Percentiles rank a stretch among this genome's conserved stretches.
Evolutionary conservation across 2,888 invertebrate genomes (phyloP).

Genomic region (Pseudeuparius sepicola): DNA sequence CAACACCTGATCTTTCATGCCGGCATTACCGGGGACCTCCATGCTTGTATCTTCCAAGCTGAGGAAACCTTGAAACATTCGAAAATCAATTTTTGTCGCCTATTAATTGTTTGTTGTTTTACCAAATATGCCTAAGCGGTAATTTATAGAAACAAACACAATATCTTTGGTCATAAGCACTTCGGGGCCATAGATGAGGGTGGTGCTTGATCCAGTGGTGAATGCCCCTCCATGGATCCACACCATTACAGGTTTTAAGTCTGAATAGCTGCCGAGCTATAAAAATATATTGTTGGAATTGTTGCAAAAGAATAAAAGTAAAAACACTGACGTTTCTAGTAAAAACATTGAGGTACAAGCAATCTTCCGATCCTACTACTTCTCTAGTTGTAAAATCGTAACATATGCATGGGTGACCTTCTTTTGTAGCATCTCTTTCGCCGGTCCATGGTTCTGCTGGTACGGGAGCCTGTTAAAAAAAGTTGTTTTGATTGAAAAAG

Average conservation of each 20-base stretch:
- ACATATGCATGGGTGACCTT: conserved; percentile 19
- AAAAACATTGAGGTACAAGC: conserved; percentile 21
- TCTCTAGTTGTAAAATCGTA: conserved; percentile 14
- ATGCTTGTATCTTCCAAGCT: conserved; percentile 38
- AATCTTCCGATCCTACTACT: conserved; percentile 20
- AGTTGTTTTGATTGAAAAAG: conserved; percentile 1
- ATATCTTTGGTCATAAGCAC: conserved; percentile 35
- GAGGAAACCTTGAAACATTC: conserved; percentile 40
- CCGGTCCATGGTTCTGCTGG: conserved; percentile 27
- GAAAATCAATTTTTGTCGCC: too few species aligned
- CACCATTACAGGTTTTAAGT: conserved; percentile 39
- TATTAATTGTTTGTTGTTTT: too few species aligned
- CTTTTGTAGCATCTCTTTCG: conserved; percentile 25
- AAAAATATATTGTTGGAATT: conserved; percentile 1
- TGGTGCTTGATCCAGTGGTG: conserved; percentile 32
- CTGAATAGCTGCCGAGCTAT: too few species aligned
- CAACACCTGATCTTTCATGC: too few species aligned
- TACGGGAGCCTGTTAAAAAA: conserved; percentile 26
- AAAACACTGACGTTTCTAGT: conserved; percentile 17
- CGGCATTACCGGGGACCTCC: conserved; percentile 40
- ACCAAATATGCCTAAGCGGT: conserved; percentile 36
- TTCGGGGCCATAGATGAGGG: conserved; percentile 33
- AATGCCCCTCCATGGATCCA: conserved; percentile 40
- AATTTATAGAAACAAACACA: conserved; percentile 35
- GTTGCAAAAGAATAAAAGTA: background rate